Percentiles rank a stretch among this genome's conserved stretches.
Conservation (phyloP, 2,888 invertebrate species). For the Clostera curtula region DNA sequence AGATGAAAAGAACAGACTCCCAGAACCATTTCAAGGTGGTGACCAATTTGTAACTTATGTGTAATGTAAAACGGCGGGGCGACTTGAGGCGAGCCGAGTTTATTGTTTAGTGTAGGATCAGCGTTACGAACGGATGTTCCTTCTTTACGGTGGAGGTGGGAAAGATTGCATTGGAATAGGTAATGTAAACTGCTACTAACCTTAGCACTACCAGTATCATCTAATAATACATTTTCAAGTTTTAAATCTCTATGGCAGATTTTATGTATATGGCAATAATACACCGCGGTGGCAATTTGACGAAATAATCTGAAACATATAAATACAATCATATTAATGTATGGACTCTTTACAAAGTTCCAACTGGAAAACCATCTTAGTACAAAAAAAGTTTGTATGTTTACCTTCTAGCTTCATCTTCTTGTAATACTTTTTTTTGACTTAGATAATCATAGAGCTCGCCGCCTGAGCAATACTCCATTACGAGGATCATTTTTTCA, state of each 20-base stretch:
- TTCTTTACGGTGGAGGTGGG: too few relatives aligned
- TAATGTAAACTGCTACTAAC: constrained; percentile 57
- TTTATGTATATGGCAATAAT: constrained; percentile 98
- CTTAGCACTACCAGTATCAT: constrained; percentile 96
- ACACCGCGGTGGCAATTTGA: constrained; percentile 96
- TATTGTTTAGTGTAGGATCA: too few relatives aligned
- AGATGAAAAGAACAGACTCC: too few relatives aligned
- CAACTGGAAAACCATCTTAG: too few relatives aligned
- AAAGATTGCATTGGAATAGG: too few relatives aligned
- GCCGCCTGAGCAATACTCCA: constrained; percentile 99
- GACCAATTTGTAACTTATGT: too few relatives aligned
- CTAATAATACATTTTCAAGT: constrained; percentile 94
- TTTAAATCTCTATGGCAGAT: constrained; percentile 98
- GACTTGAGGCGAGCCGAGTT: too few relatives aligned
- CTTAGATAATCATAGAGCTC: constrained; percentile 98
- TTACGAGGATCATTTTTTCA: constrained; percentile 99
- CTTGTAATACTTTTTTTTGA: constrained; percentile 91
- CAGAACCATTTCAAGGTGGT: too few relatives aligned
- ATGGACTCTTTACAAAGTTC: too few relatives aligned
- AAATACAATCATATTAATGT: too few relatives aligned
- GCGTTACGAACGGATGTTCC: too few relatives aligned
- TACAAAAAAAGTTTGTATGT: background rate
- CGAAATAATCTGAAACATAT: constrained; percentile 85
- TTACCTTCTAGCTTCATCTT: constrained; percentile 89
- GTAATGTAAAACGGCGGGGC: too few relatives aligned